These are phyloP conservation scores for Muntiacus reevesi DNA, from an alignment of 2,113 vertebrate species.

Conservation along the genomic window DNA sequence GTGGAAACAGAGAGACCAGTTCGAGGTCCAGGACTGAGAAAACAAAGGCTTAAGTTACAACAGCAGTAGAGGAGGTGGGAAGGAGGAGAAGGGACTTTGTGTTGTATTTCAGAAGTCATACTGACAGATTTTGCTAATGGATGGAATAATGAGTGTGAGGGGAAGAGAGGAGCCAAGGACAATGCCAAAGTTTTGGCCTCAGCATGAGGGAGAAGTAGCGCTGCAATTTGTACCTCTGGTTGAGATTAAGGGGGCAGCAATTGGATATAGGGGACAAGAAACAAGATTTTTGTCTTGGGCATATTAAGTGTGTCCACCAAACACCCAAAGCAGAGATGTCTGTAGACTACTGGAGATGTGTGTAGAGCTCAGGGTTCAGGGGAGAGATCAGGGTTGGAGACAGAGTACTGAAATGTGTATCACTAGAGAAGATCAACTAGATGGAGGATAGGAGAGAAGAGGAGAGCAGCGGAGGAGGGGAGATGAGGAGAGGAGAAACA, in stretches of 20 bases:
- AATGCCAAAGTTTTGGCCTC: background rate
- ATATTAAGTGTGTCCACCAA: background rate
- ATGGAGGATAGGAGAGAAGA: background rate
- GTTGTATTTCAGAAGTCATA: background rate
- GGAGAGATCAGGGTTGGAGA: background rate
- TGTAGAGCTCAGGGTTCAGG: background rate
- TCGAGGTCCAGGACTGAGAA: background rate
- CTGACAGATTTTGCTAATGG: background rate
- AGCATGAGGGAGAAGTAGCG: background rate
- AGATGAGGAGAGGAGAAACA: background rate
- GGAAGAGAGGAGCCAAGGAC: background rate
- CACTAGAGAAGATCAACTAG: background rate
- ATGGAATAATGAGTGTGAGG: background rate
- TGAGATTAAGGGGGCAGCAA: background rate
- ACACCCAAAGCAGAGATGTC: background rate
- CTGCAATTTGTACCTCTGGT: background rate
- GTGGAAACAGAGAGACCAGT: background rate
- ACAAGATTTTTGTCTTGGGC: background rate
- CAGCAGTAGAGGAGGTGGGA: background rate
- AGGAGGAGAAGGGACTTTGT: background rate
- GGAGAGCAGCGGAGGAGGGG: background rate
- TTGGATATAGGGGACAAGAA: background rate
- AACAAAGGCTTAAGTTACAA: background rate
- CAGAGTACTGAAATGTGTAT: background rate
- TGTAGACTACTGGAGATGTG: background rate